Evolutionary conservation across 2,797 vertebrate genomes (phyloP), one percentile per base, ranked within the genome.

Genomic region (Paratrypauchen microcephalus): DNA sequence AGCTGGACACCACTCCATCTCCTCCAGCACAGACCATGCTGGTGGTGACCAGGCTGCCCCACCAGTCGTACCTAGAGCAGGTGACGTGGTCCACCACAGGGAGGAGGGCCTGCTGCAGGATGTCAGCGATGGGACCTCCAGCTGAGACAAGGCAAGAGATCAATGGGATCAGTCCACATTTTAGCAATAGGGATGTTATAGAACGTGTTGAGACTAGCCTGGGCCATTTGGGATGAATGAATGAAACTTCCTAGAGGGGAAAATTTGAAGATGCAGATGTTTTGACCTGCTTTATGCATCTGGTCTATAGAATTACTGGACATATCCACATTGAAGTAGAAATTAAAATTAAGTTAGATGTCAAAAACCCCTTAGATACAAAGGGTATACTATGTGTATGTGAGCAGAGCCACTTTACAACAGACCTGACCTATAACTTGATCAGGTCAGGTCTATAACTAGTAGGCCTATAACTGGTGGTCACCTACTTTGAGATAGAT

Each of bases 21-120:
- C 97, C 97, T 1, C 97, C 96, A 0, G 96, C 96, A 0, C 97
- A 98, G 69, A 96, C 69, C 96, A 97, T 97, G 16, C 63, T 90
- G 0, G 3, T 2, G 45, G 47, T 93, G 71, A 97, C 95, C 1
- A 65, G 64, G 82, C 0, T 72, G 63, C 95, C 91, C 97, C 97
- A 98, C 95, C 95, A 97, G 86, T 94, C 90, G 0, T 0, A 0
- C 76, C 24, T 66, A 65, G 74, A 86, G 91, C 97, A 98, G 0
- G 76, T 95, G 48, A 81, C 16, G 0, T 95, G 0, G 19, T 75
- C 79, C 50, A 98, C 95, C 61, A 97, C 89, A 0, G 94, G 95
- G 64, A 96, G 94, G 58, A 95, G 86, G 0, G 94, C 96, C 87
- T 98, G 95, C 91, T 98, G 97, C 66, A 98, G 91, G 63, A 61